Evolutionary conservation across 2,888 invertebrate species (phyloP), one percentile per base, ranked within the genome.

Genomic region (Drosophila austrosaltans): DNA sequence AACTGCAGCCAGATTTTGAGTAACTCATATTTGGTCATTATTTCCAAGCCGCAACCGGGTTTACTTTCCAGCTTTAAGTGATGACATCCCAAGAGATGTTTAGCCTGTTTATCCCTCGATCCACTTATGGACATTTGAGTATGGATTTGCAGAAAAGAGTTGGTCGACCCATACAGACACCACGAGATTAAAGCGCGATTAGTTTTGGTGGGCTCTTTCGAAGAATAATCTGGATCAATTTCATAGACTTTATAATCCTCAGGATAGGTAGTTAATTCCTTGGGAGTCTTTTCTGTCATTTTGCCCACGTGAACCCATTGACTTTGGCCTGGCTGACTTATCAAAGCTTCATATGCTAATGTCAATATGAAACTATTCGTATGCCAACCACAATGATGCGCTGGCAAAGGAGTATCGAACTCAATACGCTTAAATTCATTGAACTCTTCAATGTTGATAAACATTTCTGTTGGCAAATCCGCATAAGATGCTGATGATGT

Each of bases 51-150:
- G 64, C 90, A 91, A n/a, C 81, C 69, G 0, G 91, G 78, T 63
- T 91, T 91, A 53, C 77, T 89, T 62, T 91, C 91, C 2, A 92
- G 42, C 69, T 92, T 91, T 2, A 92, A 66, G 0, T 82, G 66
- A 4, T 82, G 76, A 22, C 81, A 81, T n/a, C 81, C 84, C 1
- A 81, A 25, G 1, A 72, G 20, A 0, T 73, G 25, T 7, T 66
- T 40, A 0, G 66, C 72, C n/a, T 22, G 32, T 0, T 1, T 28
- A 70, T 82, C 77, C 0, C 28, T 42, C 1, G 79, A 74, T 0
- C 79, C 81, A 12, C 89, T 59, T 10, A 89, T 60, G 0, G 76
- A 32, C 1, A 90, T 28, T 1, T 62, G 73, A 12, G 78, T 90
- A 3, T 75, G 80, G 3, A 91, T 44, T 39, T 77, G 66, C 0